Conservation (phyloP, 1,140 invertebrate genomes). For the Leptinotarsa undecemlineata region DNA sequence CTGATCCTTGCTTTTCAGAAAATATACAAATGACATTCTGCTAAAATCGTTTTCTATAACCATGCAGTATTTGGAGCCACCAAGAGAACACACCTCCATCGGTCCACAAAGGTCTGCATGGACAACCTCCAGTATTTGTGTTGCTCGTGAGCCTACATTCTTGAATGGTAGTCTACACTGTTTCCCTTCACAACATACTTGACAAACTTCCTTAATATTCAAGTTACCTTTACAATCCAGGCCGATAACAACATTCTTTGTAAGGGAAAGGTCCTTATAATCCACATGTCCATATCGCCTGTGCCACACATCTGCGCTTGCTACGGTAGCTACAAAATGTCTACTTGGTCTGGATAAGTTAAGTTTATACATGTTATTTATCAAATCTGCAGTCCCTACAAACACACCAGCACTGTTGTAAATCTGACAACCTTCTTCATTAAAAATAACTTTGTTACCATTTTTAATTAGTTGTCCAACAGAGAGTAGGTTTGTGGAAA, state of each 20-base stretch:
- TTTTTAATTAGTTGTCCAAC: too few relatives aligned
- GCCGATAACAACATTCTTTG: constrained; percentile 33
- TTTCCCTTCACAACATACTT: constrained; percentile 47
- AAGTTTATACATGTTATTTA: too few relatives aligned
- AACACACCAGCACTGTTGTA: too few relatives aligned
- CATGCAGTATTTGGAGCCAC: constrained; percentile 46
- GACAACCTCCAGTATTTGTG: constrained; percentile 47
- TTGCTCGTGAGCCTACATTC: constrained; percentile 34
- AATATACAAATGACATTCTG: constrained; percentile 50
- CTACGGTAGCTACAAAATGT: too few relatives aligned
- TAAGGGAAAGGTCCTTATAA: too few relatives aligned
- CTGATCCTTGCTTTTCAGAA: constrained; percentile 50
- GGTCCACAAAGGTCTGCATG: constrained; percentile 7
- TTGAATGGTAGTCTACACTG: constrained; percentile 45
- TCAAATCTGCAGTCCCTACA: too few relatives aligned
- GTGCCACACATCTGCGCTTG: too few relatives aligned
- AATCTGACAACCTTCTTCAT: too few relatives aligned
- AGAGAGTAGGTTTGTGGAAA: too few relatives aligned
- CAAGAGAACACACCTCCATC: constrained; percentile 25
- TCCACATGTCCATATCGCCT: too few relatives aligned
- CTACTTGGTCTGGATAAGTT: too few relatives aligned
- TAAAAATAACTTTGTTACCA: too few relatives aligned
- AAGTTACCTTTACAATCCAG: constrained; percentile 25
- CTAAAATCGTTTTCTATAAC: constrained; percentile 54
- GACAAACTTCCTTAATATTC: constrained; percentile 43